Evolutionary conservation across 2,888 invertebrate genomes (phyloP).

Genomic region (Heliconius cydno): DNA sequence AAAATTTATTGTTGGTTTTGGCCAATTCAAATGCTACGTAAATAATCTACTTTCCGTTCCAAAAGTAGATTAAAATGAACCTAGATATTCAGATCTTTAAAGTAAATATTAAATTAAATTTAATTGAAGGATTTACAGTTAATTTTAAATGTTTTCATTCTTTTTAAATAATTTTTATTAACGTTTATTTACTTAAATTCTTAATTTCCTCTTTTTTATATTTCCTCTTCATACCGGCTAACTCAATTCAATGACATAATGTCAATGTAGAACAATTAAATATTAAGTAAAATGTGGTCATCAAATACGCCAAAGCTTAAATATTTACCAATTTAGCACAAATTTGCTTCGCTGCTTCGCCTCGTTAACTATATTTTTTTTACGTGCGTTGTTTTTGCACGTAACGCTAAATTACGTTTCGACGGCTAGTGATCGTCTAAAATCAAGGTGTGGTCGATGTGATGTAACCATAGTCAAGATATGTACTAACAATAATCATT

Average conservation of each 20-base stretch:
- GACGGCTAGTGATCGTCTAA: constrained; percentile 20
- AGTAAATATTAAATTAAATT: too few species aligned
- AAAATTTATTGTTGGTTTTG: not conserved
- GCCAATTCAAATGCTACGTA: not conserved
- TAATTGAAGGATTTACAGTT: too few species aligned
- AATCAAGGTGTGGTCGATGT: constrained; percentile 40
- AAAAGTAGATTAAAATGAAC: too few species aligned
- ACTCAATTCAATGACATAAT: not conserved
- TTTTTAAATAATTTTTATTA: not conserved
- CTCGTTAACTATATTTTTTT: constrained; percentile 7
- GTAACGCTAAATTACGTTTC: constrained; percentile 16
- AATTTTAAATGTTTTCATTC: not conserved
- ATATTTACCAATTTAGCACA: not conserved
- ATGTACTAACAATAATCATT: constrained; percentile 22
- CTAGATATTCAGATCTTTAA: too few species aligned
- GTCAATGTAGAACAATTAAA: not conserved
- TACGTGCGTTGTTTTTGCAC: constrained; percentile 19
- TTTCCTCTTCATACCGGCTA: not conserved
- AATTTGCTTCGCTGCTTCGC: not conserved
- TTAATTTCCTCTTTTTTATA: not conserved
- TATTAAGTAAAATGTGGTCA: not conserved
- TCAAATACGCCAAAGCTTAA: not conserved
- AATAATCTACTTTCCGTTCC: not conserved
- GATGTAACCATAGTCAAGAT: constrained; percentile 38
- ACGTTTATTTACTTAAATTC: not conserved